These are phyloP conservation scores for Onychostruthus taczanowskii DNA, from an alignment of 2,113 vertebrate genomes.

Conservation along the genomic window DNA sequence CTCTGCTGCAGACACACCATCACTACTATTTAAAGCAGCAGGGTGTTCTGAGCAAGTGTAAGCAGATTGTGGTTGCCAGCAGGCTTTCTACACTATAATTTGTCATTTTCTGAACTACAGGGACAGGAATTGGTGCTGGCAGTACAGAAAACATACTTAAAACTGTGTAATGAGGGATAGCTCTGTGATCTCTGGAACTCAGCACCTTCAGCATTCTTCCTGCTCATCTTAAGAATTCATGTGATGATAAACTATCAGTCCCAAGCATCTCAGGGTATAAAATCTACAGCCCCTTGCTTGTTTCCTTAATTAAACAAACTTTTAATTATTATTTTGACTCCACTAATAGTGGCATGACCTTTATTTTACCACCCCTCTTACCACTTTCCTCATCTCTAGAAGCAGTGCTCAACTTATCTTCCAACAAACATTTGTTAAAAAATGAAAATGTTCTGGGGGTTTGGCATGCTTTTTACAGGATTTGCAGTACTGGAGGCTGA, in stretches of 20 bases:
- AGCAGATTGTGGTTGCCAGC: not conserved
- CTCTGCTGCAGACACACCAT: not conserved
- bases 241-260: not conserved
- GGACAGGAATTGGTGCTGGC: not conserved
- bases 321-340: not conserved
- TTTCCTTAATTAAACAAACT: not conserved
- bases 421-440: not conserved
- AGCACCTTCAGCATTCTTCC: not conserved
- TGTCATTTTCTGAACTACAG: not conserved
- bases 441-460: not conserved
- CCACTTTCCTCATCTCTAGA: not conserved
- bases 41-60: not conserved
- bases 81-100: not conserved
- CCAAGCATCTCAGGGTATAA: not conserved
- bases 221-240: not conserved
- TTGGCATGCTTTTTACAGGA: not conserved
- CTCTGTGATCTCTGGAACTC: not conserved
- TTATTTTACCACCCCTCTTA: not conserved
- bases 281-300: not conserved
- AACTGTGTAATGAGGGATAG: not conserved
- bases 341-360: not conserved
- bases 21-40: not conserved
- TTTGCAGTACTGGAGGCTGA: not conserved
- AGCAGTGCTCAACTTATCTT: not conserved
- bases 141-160: not conserved